These are phyloP conservation scores for Drosophila bifasciata DNA, from an alignment of 1,140 invertebrate species.

Conservation along the genomic window DNA sequence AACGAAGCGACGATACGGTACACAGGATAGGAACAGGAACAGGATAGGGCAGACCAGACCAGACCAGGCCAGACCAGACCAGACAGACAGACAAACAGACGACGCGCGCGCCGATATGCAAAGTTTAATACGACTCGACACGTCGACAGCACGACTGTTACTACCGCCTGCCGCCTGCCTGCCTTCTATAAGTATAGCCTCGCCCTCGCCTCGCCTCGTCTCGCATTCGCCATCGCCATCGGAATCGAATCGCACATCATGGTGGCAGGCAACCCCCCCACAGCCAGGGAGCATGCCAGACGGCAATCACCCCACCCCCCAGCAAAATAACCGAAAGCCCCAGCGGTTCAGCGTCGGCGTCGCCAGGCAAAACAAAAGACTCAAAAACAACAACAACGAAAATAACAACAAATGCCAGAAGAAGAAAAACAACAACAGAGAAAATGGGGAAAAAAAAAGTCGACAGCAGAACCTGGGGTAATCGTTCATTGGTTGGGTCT, in stretches of 20 bases:
- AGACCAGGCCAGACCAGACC: too few relatives aligned
- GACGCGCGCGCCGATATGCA: slow-evolving; percentile 55
- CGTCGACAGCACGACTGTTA: slow-evolving; percentile 77
- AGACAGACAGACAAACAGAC: slow-evolving; percentile 12
- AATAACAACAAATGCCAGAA: background rate
- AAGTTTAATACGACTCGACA: slow-evolving; percentile 74
- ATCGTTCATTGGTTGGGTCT: slow-evolving; percentile 53
- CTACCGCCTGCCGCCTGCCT: slow-evolving; percentile 59
- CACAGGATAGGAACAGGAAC: too few relatives aligned
- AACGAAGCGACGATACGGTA: too few relatives aligned
- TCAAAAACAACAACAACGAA: slow-evolving; percentile 2
- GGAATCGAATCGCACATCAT: too few relatives aligned
- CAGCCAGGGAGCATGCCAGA: background rate
- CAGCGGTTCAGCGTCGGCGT: slow-evolving; percentile 16
- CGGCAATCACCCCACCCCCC: too few relatives aligned
- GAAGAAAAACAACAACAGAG: slow-evolving; percentile 1
- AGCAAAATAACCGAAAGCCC: slow-evolving; percentile 22
- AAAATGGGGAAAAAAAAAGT: slow-evolving; percentile 30
- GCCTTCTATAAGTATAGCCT: slow-evolving; percentile 18
- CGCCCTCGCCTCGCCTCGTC: background rate
- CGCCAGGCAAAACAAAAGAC: slow-evolving; percentile 39
- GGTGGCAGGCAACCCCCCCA: too few relatives aligned
- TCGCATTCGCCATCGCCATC: background rate
- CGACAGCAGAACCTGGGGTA: slow-evolving; percentile 44
- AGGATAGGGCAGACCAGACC: background rate